phyloP scores from a whole-genome alignment of 2,113 vertebrate genomes.

The Lipotes vexillifer region DNA sequence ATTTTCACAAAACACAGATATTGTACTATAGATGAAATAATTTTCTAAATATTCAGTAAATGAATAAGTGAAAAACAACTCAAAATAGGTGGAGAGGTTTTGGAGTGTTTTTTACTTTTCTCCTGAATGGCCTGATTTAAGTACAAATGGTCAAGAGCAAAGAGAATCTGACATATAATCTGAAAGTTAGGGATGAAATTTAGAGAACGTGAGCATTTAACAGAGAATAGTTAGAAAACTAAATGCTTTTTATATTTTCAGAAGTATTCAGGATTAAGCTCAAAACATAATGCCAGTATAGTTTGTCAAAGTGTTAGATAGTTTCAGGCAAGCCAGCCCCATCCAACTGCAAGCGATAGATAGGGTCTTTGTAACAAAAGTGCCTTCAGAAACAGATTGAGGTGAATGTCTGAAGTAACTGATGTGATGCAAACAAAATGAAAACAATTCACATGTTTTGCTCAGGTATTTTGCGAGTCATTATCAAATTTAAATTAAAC shows the following conservation, averaged over 20 bases:
- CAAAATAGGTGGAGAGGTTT: background rate
- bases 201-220: background rate
- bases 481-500: background rate
- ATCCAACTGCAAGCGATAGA: background rate
- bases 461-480: conserved; percentile 29
- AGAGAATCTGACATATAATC: background rate
- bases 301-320: background rate
- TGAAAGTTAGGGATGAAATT: background rate
- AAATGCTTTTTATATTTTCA: background rate
- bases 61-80: background rate
- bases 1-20: background rate
- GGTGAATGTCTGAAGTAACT: background rate
- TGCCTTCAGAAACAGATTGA: background rate
- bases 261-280: background rate
- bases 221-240: background rate
- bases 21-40: background rate
- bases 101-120: background rate
- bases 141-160: background rate
- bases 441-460: background rate
- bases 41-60: background rate
- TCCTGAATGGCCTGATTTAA: background rate
- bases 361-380: background rate
- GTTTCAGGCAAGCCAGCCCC: background rate
- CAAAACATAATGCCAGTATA: background rate
- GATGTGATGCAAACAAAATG: conserved; percentile 1